Percentiles rank a stretch among this genome's conserved stretches.
Evolutionary conservation across 2,888 invertebrate genomes (phyloP).

Genomic region (Acholoe squamosa): DNA sequence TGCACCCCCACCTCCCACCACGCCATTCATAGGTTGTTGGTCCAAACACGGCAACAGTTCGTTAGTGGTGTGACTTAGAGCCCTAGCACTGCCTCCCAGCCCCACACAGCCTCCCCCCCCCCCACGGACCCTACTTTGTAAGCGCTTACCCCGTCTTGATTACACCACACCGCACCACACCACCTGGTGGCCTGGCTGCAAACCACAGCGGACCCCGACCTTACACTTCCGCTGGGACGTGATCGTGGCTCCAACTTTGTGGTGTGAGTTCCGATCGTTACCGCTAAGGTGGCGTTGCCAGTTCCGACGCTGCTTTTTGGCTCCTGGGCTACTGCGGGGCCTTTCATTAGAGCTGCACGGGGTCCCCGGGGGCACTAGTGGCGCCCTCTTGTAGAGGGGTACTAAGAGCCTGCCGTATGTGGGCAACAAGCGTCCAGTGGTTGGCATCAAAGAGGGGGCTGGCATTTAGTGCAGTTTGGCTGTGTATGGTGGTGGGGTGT

Average conservation of each 20-base stretch:
- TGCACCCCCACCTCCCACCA: not conserved
- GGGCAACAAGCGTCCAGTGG: not conserved
- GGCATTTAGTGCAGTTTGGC: not conserved
- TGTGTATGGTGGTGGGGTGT: not conserved
- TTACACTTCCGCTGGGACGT: slow-evolving; percentile 57
- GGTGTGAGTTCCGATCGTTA: slow-evolving; percentile 33
- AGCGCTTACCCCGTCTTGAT: slow-evolving; percentile 54
- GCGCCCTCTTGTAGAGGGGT: not conserved
- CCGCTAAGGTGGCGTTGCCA: slow-evolving; percentile 48
- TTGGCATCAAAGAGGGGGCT: not conserved
- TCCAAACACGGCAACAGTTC: slow-evolving; percentile 51
- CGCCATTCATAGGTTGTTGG: not conserved
- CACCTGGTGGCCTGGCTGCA: slow-evolving; percentile 43
- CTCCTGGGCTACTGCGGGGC: not conserved
- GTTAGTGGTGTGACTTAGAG: slow-evolving; percentile 47
- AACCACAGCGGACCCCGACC: slow-evolving; percentile 35
- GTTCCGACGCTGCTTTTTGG: not conserved
- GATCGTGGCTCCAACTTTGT: slow-evolving; percentile 16
- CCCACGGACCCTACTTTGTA: slow-evolving; percentile 21
- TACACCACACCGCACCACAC: not conserved
- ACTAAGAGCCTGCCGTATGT: slow-evolving; percentile 8
- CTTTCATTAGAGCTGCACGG: slow-evolving; percentile 21
- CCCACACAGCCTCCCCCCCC: not conserved
- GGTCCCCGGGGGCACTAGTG: not conserved
- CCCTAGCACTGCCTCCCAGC: not conserved